Conservation (phyloP, 2,888 invertebrate species). For the Tetrapedia diversipes region DNA sequence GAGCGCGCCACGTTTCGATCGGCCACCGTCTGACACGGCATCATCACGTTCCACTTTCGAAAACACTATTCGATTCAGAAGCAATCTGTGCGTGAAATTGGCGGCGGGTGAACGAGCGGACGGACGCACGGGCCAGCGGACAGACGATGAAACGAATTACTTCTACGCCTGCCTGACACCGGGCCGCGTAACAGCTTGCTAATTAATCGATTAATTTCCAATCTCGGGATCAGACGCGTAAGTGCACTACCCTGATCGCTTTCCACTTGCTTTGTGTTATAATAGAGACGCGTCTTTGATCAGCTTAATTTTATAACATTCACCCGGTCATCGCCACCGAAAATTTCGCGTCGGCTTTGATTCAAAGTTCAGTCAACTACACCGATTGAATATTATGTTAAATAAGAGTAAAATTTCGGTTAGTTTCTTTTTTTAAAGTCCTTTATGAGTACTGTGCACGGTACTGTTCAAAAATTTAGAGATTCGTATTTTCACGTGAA, state of each 20-base stretch:
- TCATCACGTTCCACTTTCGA: constrained; percentile 56
- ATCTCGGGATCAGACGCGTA: constrained; percentile 55
- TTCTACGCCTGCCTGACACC: constrained; percentile 40
- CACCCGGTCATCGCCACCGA: background rate
- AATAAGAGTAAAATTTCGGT: no score
- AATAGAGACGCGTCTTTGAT: constrained; percentile 28
- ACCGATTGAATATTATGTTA: no score
- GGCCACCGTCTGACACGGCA: constrained; percentile 14
- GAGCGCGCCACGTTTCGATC: background rate
- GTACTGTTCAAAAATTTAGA: no score
- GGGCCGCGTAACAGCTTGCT: constrained; percentile 63
- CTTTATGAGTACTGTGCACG: no score
- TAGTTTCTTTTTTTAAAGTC: no score
- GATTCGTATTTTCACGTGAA: no score
- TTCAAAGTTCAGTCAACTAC: no score
- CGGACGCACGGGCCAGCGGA: constrained; percentile 28
- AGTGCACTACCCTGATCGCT: constrained; percentile 7
- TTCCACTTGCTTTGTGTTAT: constrained; percentile 30
- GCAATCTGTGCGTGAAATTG: constrained; percentile 70
- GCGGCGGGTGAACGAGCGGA: constrained; percentile 34
- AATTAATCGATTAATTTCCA: constrained; percentile 72
- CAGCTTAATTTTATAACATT: constrained; percentile 16
- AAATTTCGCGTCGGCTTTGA: no score
- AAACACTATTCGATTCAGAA: constrained; percentile 62
- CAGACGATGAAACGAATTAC: constrained; percentile 63